These are phyloP conservation scores for Goniozus legneri DNA, from an alignment of 1,140 invertebrate genomes.

Conservation along the genomic window DNA sequence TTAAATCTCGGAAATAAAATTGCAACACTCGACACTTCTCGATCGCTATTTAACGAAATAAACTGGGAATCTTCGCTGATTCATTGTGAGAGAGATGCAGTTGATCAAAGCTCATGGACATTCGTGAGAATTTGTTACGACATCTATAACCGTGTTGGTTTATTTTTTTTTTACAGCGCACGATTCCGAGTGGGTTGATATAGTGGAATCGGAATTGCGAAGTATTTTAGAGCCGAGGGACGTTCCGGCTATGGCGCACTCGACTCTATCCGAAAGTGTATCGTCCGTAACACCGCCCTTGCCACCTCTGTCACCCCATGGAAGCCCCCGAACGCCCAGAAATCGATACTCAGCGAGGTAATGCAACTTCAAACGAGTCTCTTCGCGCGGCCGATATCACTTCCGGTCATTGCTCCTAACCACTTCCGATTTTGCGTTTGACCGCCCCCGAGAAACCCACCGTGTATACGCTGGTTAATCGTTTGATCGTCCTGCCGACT, in stretches of 20 bases:
- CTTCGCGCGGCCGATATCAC: conserved; percentile 18
- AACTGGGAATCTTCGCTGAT: too few species aligned
- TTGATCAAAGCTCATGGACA: too few species aligned
- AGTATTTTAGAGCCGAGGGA: conserved; percentile 70
- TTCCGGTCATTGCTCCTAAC: conserved; percentile 18
- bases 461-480: too few species aligned
- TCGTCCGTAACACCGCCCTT: conserved; percentile 73
- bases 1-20: too few species aligned
- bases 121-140: too few species aligned
- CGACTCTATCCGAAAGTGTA: conserved; percentile 63
- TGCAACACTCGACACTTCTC: too few species aligned
- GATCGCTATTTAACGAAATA: too few species aligned
- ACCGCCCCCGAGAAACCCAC: neutral
- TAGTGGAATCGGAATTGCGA: conserved; percentile 75
- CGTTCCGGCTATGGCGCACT: conserved; percentile 52
- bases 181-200: conserved; percentile 79
- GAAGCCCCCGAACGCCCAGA: conserved; percentile 48
- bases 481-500: neutral
- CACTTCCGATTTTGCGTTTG: conserved; percentile 20
- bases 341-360: conserved; percentile 44
- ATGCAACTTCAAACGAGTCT: conserved; percentile 20
- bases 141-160: too few species aligned
- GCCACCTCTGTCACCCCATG: conserved; percentile 69
- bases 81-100: too few species aligned
- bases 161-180: too few species aligned